A percentile compares a stretch with the other conserved stretches of the same genome.
Conservation (phyloP, 92 coral and sea anemone genomes). For the Epizoanthus stellaris region DNA sequence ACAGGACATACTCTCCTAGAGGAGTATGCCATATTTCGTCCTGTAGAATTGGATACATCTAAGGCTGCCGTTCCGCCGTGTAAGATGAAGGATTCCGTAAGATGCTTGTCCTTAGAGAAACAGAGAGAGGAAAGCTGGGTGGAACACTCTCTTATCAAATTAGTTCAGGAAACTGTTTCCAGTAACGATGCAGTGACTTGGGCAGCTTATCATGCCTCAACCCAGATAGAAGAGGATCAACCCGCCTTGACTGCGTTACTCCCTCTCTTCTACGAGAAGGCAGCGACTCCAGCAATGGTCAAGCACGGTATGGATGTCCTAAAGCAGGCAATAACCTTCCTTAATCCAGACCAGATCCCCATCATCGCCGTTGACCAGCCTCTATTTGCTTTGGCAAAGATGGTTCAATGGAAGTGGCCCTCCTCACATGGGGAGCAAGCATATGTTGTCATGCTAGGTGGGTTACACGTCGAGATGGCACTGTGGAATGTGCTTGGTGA, state of each 20-base stretch:
- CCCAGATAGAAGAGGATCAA: slow-evolving; percentile 37
- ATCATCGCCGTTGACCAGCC: slow-evolving; percentile 69
- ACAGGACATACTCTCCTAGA: slow-evolving; percentile 67
- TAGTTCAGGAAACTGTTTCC: slow-evolving; percentile 21
- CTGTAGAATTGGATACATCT: slow-evolving; percentile 66
- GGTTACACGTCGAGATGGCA: slow-evolving; percentile 65
- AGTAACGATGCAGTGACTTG: slow-evolving; percentile 42
- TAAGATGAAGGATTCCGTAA: slow-evolving; percentile 43
- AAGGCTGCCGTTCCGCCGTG: slow-evolving; percentile 59
- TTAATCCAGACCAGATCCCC: slow-evolving; percentile 63
- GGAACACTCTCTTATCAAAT: slow-evolving; percentile 45
- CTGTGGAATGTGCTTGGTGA: slow-evolving; percentile 68
- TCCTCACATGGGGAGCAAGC: slow-evolving; percentile 66
- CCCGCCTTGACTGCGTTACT: slow-evolving; percentile 63
- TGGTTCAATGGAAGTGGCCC: slow-evolving; percentile 77
- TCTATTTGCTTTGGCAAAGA: slow-evolving; percentile 66
- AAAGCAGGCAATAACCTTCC: slow-evolving; percentile 40
- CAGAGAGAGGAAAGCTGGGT: slow-evolving; percentile 60
- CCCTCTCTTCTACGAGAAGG: slow-evolving; percentile 52
- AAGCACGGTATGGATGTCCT: slow-evolving; percentile 73
- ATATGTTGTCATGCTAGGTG: slow-evolving; percentile 56
- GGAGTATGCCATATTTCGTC: too few relatives aligned
- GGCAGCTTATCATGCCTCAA: slow-evolving; percentile 66
- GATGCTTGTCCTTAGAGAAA: slow-evolving; percentile 49
- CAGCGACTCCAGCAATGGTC: slow-evolving; percentile 68